phyloP scores from a whole-genome alignment of 2,797 vertebrate genomes.

The Helostoma temminkii region DNA sequence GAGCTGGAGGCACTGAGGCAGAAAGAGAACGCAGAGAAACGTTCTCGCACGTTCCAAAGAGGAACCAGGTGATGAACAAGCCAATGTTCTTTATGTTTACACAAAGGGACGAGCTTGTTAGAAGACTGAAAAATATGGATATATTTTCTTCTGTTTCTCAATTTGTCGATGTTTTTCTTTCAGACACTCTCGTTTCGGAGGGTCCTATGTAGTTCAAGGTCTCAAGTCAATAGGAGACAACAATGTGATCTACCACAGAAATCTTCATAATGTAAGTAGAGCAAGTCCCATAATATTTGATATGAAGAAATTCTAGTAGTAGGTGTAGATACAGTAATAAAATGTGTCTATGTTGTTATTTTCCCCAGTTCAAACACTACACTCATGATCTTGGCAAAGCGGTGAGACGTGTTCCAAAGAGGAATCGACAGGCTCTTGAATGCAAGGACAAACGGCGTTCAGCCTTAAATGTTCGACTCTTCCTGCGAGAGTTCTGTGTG shows the following conservation, averaged over 20 bases:
- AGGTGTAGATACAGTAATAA: neutral
- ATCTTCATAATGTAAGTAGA: constrained; percentile 90
- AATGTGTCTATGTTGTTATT: neutral
- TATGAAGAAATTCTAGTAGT: accelerated
- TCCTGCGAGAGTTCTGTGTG: constrained; percentile 91
- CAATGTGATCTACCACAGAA: constrained; percentile 93
- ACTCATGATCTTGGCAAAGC: constrained; percentile 92
- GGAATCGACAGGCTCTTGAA: constrained; percentile 83
- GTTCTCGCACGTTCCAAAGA: constrained; percentile 86
- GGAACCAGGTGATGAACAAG: constrained; percentile 84
- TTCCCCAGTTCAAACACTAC: constrained; percentile 90
- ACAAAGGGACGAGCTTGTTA: neutral
- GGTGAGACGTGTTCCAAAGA: constrained; percentile 86
- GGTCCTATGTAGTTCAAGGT: constrained; percentile 92
- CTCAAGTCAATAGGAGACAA: constrained; percentile 93
- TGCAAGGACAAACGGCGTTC: constrained; percentile 85
- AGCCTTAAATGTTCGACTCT: constrained; percentile 92
- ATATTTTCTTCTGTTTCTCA: neutral
- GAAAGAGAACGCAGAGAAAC: constrained; percentile 88
- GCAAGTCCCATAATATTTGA: neutral
- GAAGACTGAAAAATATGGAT: neutral
- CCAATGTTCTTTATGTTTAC: neutral
- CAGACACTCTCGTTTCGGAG: constrained; percentile 96
- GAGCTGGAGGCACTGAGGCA: constrained; percentile 90
- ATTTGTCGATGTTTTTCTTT: constrained; percentile 13